A percentile compares a stretch with the other conserved stretches of the same genome.
Conservation (phyloP, 2,797 vertebrate species). For the Catostomus latipinnis region DNA sequence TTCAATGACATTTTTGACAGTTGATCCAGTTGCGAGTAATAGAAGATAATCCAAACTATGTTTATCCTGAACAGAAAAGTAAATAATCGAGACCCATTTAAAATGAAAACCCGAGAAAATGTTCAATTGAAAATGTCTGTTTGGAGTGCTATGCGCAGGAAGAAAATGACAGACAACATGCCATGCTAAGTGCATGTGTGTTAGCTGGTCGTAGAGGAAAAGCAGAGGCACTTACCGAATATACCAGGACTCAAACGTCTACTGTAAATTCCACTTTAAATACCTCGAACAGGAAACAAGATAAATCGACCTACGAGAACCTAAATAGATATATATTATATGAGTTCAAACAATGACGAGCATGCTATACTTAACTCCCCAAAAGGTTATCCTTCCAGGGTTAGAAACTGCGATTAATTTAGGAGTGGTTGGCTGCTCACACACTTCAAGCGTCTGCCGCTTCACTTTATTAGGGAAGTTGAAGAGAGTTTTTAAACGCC, state of each 20-base stretch:
- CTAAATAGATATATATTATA: background rate
- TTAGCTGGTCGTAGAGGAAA: slow-evolving; percentile 8
- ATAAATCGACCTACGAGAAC: background rate
- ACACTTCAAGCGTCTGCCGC: slow-evolving; percentile 7
- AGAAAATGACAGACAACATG: slow-evolving; percentile 10
- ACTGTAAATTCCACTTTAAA: slow-evolving; percentile 40
- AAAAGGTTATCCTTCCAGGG: background rate
- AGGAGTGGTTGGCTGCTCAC: background rate
- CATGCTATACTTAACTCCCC: background rate
- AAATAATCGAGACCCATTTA: background rate
- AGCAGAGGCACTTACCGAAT: slow-evolving; percentile 52
- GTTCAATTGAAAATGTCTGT: background rate
- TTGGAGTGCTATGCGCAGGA: background rate
- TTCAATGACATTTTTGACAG: slow-evolving; percentile 33
- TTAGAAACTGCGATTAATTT: background rate
- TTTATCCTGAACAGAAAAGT: background rate
- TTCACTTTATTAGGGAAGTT: slow-evolving; percentile 55
- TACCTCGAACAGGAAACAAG: background rate
- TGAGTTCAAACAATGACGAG: slow-evolving; percentile 1
- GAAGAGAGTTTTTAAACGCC: slow-evolving; percentile 34
- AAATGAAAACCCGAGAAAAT: background rate
- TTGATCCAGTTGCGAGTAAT: background rate
- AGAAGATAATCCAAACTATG: background rate
- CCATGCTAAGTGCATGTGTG: slow-evolving; percentile 23
- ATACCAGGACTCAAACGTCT: slow-evolving; percentile 41